Percentiles rank a stretch among this genome's conserved stretches.
These are phyloP conservation scores for Drosophila tripunctata DNA, from an alignment of 2,888 invertebrate genomes.

Conservation along the genomic window DNA sequence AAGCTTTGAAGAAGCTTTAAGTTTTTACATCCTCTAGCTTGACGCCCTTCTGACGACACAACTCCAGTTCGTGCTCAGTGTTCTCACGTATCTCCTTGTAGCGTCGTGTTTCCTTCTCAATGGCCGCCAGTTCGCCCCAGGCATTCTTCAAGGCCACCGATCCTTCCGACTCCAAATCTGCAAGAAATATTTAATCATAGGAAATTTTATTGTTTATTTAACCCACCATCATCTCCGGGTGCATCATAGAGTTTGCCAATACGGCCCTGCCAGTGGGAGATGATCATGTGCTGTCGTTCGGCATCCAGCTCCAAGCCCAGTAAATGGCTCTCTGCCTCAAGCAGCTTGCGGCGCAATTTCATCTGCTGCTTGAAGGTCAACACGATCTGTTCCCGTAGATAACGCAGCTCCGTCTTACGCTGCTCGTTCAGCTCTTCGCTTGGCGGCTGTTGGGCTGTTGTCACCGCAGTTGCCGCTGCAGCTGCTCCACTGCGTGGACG, in stretches of 20 bases:
- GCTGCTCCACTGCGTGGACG: conserved; percentile 85
- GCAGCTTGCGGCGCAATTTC: conserved; percentile 92
- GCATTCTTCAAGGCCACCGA: conserved; percentile 89
- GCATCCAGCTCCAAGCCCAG: conserved; percentile 94
- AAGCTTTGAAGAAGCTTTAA: background rate
- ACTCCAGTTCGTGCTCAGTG: conserved; percentile 92
- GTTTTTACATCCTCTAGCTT: conserved; percentile 91
- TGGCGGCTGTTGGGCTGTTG: conserved; percentile 56
- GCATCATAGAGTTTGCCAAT: conserved; percentile 87
- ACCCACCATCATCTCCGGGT: conserved; percentile 79
- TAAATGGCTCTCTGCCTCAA: conserved; percentile 96
- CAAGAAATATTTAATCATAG: background rate
- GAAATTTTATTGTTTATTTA: no score
- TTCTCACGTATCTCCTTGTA: conserved; percentile 90
- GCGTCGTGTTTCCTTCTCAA: conserved; percentile 93
- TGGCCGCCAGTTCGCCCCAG: conserved; percentile 92
- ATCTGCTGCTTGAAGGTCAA: conserved; percentile 96
- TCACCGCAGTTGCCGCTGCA: conserved; percentile 41
- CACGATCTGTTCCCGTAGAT: conserved; percentile 93
- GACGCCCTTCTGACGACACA: conserved; percentile 91
- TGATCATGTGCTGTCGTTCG: conserved; percentile 93
- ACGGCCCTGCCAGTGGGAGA: conserved; percentile 93
- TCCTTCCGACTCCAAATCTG: conserved; percentile 84
- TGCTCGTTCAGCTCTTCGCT: conserved; percentile 84
- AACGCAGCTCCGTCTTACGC: conserved; percentile 86